Base-by-base conservation (phyloP, 2,113 vertebrate species). In the Cephalopholis sonnerati region DNA sequence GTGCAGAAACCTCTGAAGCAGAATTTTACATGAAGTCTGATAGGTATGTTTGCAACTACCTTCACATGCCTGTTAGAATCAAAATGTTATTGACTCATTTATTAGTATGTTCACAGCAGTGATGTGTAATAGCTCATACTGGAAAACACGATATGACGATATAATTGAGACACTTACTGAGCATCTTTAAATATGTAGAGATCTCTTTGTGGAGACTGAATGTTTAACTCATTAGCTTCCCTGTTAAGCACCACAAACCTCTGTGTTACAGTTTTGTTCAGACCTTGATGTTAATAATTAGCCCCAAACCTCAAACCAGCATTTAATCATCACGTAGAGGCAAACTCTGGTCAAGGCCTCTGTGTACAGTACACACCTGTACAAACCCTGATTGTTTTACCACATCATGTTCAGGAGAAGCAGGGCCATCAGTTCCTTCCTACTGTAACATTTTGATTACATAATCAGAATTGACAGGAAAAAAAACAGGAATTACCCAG, bases 331-430 rank as follows among this genome's bases (percentile, higher is more conserved):
- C 15, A 62, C 59, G 32, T 22, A 62, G 58, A 70, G 3, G 29
- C 39, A 76, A 55, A 48, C 57, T 80, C 54, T 18, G 69, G 73
- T 48, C 78, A 64, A 82, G 76, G 75, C 27, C 68, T 48, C 59
- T 27, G 46, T 84, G 66, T 46, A 74, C 64, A 69, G 65, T 25
- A 63, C 58, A 82, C 15, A 50, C 48, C 41, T 44, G 41, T 29
- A 17, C 48, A 82, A 67, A 27, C 10, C 7, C 48, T 87, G 41
- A 85, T 83, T 4, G 75, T 64, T 89, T 89, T 85, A 85, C 82
- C 87, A 85, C 2, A 89, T 67, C 51, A 11, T 12, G 53, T 67
- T 83, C 73, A 84, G 61, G 58, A 50, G 65, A 44, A 71, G 41
- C 73, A 48, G 24, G 6, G 44, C 64, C 17, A 74, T 27, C 6